Percentiles rank a stretch among this genome's conserved stretches.
phyloP scores from a whole-genome alignment of 1,140 invertebrate species.

The Hycleus phaleratus region DNA sequence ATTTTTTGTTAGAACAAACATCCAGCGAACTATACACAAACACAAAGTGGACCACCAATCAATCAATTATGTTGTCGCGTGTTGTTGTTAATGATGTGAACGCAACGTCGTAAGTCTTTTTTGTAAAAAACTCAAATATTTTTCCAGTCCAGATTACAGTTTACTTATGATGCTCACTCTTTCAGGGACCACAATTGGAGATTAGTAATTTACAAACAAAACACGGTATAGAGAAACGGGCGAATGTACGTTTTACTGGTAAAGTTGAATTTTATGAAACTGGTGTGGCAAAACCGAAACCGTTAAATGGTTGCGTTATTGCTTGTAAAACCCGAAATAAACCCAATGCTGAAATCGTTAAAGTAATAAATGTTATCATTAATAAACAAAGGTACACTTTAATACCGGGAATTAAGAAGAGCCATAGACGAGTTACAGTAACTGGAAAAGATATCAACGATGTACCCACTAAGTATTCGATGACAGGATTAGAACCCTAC shows the following conservation, averaged over 20 bases:
- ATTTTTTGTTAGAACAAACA: constrained; percentile 9
- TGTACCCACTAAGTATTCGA: constrained; percentile 58
- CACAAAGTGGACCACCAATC: background rate
- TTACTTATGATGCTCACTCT: constrained; percentile 40
- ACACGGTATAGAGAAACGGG: constrained; percentile 52
- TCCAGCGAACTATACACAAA: background rate
- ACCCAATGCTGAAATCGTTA: constrained; percentile 43
- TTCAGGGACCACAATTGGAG: constrained; percentile 46
- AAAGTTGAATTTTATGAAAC: constrained; percentile 61
- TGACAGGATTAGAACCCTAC: constrained; percentile 58
- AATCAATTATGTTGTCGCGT: background rate
- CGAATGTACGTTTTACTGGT: constrained; percentile 53
- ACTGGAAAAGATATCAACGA: constrained; percentile 52
- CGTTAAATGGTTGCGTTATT: constrained; percentile 51
- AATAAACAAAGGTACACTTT: constrained; percentile 53
- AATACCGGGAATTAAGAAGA: constrained; percentile 53
- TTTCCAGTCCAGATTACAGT: constrained; percentile 7
- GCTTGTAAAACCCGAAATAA: constrained; percentile 44
- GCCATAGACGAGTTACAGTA: constrained; percentile 51
- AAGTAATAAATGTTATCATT: constrained; percentile 51
- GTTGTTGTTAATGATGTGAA: background rate
- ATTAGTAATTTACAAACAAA: constrained; percentile 38
- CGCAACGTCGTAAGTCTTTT: constrained; percentile 30
- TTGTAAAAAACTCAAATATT: constrained; percentile 17
- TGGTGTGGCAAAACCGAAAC: constrained; percentile 49